Base-by-base conservation (phyloP, 2,888 invertebrate species). In the Sisyra nigra region DNA sequence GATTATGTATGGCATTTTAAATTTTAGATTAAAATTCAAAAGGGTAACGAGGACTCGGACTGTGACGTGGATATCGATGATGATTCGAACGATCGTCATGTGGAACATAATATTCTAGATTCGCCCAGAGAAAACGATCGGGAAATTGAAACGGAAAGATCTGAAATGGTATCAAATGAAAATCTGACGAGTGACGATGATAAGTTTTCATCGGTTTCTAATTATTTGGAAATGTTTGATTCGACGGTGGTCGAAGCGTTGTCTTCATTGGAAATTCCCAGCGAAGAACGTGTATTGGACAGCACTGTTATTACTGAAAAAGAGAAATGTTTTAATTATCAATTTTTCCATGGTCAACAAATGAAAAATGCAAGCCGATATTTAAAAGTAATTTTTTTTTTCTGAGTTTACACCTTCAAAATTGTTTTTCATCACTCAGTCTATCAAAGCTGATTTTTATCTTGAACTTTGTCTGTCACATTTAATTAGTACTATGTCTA, bases 11-110 rank as follows among this genome's bases (percentile, higher is more conserved):
- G n/a, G 5, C 24, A 24, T 24, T 24, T 24, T 44, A 39, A 31
- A 19, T 55, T 55, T 41, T 47, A 62, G 61, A 54, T 61, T 9
- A 61, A 59, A 54, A 57, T 62, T 46, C 57, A 58, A 48, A 54
- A 56, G 44, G 47, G 47, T 17, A 55, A 56, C 37, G 55, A 54
- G 32, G 55, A 56, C 38, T 50, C 50, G n/a, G 52, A 54, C 42
- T 54, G 54, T 39, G 76, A 76, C 50, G 63, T 72, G 49, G 76
- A 76, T 45, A 62, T 76, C 48, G 75, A 76, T 46, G 59, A 74
- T 48, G 74, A 73, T 52, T 70, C 71, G 51, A 68, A 24, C 24
- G 24, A 24, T 24, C 24, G n/a, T n/a, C n/a, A n/a, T n/a, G 32
- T 11, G 4, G 11, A 2, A 32, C 3, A n/a, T 32, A 11, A 11